Percentiles rank a stretch among this genome's conserved stretches.
These are phyloP conservation scores for Pentamera pediparva DNA, from an alignment of 53 echinoderm and acorn worm species.

Conservation along the genomic window DNA sequence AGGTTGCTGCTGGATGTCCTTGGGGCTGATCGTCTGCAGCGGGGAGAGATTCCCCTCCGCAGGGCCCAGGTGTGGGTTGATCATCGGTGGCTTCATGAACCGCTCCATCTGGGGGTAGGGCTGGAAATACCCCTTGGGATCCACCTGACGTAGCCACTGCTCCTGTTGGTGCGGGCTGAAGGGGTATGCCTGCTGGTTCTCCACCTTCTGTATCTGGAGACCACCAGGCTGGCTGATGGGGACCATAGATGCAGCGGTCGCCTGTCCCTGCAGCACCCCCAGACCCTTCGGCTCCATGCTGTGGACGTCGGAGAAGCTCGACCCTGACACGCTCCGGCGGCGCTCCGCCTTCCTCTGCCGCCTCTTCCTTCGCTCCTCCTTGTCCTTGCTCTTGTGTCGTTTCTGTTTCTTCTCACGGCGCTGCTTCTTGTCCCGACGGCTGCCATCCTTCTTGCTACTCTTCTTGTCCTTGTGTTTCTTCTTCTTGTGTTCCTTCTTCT, in stretches of 20 bases:
- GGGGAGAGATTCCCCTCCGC: conserved; percentile 9
- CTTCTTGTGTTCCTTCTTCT: conserved; percentile 34
- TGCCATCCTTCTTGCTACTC: conserved; percentile 46
- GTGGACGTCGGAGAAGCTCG: neutral
- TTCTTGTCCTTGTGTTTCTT: conserved; percentile 58
- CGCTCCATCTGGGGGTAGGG: neutral
- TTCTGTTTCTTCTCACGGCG: conserved; percentile 66
- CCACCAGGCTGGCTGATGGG: conserved; percentile 12
- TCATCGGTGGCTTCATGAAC: conserved; percentile 13
- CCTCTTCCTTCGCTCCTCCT: conserved; percentile 34
- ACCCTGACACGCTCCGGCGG: neutral
- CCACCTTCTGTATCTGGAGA: conserved; percentile 9
- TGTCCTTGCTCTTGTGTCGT: conserved; percentile 48
- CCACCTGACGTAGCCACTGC: neutral
- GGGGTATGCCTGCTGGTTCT: conserved; percentile 8
- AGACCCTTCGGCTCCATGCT: neutral
- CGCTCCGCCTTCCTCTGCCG: conserved; percentile 35
- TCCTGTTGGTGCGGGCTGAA: neutral
- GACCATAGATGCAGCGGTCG: conserved; percentile 3
- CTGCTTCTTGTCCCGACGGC: conserved; percentile 52
- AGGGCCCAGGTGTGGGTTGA: neutral
- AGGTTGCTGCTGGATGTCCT: conserved; percentile 3
- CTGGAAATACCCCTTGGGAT: neutral
- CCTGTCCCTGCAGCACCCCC: conserved; percentile 1
- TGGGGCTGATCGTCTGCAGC: conserved; percentile 6